Base-by-base conservation (phyloP, 2,888 invertebrate genomes). In the Apotomis betuletana region DNA sequence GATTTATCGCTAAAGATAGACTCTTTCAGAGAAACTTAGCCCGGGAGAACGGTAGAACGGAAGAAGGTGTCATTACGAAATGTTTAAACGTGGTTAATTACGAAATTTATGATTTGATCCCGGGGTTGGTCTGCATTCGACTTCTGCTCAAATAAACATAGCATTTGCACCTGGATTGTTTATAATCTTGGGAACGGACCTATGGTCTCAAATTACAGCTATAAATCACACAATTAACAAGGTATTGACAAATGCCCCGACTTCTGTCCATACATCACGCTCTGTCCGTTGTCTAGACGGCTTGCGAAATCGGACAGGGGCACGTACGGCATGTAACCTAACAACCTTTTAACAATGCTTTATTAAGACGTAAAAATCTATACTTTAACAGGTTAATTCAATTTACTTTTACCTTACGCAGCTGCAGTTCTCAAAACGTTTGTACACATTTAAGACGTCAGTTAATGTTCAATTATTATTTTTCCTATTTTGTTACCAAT, bases 181-280 rank as follows among this genome's bases (percentile, higher is more conserved):
- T 41, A 41, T 3, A 49, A 49, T 49, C 5, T 8, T 49, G 36
- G 5, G 57, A 36, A 57, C 4, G 36, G 36, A 57, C 36, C 27
- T 4, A n/a, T 12, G 38, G 2, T 57, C 36, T 57, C 15, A 27
- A 8, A 44, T 5, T 27, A 9, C 12, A 65, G 44, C 46, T 27
- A 57, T 73, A 59, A 70, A 75, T 73, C 74, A 73, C 59, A 58
- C 57, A 27, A 27, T 27, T 57, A 51, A 38, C 15, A 54, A 49
- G 62, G 49, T 36, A 63, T 68, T 60, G 69, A 69, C 69, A 64
- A 73, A 69, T 65, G 46, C 64, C 54, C 52, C 62, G 27, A 67
- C 51, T 72, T 65, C 64, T 65, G 60, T 61, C 58, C 72, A 68
- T 63, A 59, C 58, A 72, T 72, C 72, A 68, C 41, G 60, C 61